Percentiles rank a stretch among this genome's conserved stretches.
Evolutionary conservation across 2,888 invertebrate species (phyloP).

Genomic region (Disparrhopalites patrizii): DNA sequence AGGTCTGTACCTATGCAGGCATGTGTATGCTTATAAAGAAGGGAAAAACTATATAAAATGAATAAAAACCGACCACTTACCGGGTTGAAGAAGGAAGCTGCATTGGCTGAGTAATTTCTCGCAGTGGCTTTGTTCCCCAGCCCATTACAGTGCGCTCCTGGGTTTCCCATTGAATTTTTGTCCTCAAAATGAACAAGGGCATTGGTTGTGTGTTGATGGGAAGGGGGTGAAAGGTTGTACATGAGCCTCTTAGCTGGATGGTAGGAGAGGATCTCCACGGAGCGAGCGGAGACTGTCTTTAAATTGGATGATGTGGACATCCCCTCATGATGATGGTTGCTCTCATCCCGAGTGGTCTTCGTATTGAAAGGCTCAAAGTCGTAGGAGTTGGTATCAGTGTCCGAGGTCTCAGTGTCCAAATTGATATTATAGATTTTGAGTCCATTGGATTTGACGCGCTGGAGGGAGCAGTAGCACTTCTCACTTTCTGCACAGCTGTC

Average conservation of each 20-base stretch:
- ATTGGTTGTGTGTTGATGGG: slow-evolving; percentile 28
- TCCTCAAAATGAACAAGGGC: slow-evolving; percentile 38
- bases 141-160: neutral
- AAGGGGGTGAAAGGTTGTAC: slow-evolving; percentile 9
- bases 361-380: slow-evolving; percentile 43
- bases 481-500: slow-evolving; percentile 68
- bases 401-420: slow-evolving; percentile 48
- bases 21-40: neutral
- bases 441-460: slow-evolving; percentile 48
- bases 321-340: slow-evolving; percentile 25
- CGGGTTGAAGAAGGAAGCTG: slow-evolving; percentile 22
- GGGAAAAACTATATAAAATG: neutral
- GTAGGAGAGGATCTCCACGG: slow-evolving; percentile 47
- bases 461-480: slow-evolving; percentile 50
- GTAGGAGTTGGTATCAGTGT: slow-evolving; percentile 48
- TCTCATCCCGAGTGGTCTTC: neutral
- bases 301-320: slow-evolving; percentile 22
- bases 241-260: slow-evolving; percentile 41
- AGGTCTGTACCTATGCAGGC: no score
- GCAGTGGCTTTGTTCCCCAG: neutral
- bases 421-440: slow-evolving; percentile 49
- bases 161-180: neutral
- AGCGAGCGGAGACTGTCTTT: slow-evolving; percentile 30
- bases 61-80: slow-evolving; percentile 21
- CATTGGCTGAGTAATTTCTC: slow-evolving; percentile 14